Percentiles rank a stretch among this genome's conserved stretches.
phyloP scores from a whole-genome alignment of 2,888 invertebrate species.

The Chrysopilus asiliformis region DNA sequence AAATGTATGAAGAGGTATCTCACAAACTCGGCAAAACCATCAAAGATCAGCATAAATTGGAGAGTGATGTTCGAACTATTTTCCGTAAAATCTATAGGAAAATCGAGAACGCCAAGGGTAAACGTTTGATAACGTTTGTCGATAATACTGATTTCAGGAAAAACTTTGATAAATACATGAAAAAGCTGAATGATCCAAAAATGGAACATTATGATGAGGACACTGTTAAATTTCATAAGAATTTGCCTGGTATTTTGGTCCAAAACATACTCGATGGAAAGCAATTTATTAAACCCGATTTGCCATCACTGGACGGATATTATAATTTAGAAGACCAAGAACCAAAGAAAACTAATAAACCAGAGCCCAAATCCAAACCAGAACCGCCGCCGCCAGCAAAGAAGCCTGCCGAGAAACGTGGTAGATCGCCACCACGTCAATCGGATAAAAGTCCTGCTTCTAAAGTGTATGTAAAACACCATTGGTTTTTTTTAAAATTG shows the following conservation, averaged over 20 bases:
- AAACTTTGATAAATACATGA: no score
- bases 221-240: constrained; percentile 9
- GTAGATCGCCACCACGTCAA: not conserved
- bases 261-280: constrained; percentile 11
- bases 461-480: not conserved
- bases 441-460: not conserved
- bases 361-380: not conserved
- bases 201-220: constrained; percentile 11
- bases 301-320: not conserved
- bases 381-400: not conserved
- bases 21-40: constrained; percentile 1
- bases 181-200: no score
- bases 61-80: constrained; percentile 7
- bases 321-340: not conserved
- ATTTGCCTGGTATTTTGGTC: constrained; percentile 10
- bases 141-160: constrained; percentile 10
- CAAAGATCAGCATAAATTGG: not conserved
- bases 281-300: constrained; percentile 12
- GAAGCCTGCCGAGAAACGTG: constrained; percentile 1
- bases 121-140: constrained; percentile 8
- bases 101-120: constrained; percentile 14
- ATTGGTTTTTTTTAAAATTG: not conserved
- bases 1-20: constrained; percentile 9
- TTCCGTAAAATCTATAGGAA: constrained; percentile 15
- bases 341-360: not conserved